Base-by-base conservation (phyloP, 2,113 vertebrate genomes). In the Odontophorus gujanensis region DNA sequence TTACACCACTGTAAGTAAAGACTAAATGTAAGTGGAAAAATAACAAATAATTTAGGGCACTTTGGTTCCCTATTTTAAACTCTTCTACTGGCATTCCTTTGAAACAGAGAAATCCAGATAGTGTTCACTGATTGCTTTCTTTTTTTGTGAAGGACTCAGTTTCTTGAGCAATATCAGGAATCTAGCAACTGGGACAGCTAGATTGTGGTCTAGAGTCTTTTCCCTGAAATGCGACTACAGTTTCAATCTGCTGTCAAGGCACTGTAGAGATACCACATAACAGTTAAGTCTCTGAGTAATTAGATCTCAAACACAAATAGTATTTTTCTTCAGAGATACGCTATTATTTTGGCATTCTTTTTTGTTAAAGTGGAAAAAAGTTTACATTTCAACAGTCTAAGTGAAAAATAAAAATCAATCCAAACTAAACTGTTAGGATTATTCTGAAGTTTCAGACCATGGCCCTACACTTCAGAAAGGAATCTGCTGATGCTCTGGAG, bases 311-410 rank as follows among this genome's bases (percentile, higher is more conserved):
- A 45, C 25, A 65, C 67, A 93, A 94, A 67, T 66, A 21, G 20
- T 81, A 43, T 51, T 84, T 50, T 66, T 74, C 51, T 73, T 95
- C 43, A 73, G 57, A 57, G 82, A 58, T 92, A 85, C 36, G 69
- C 40, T 62, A 53, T 73, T 86, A 65, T 79, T 71, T 69, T 92
- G 86, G 92, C 38, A 95, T 92, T 88, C 57, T 58, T 32, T n/a
- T 43, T 50, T 71, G 26, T 63, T 79, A 81, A 87, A 95, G 26
- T 76, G 30, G 48, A 61, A 72, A 76, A 75, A 68, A 85, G 71
- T 95, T 95, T 95, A 78, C 13, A 81, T 92, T 96, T 83, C 75
- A 61, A 66, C 22, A 79, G 77, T 16, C 34, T 43, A 74, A 95
- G 38, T 34, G 24, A 83, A 83, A 73, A 81, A 48, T 51, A 30